Conservation (phyloP, 2,113 vertebrate species). For the Passer montanus region DNA sequence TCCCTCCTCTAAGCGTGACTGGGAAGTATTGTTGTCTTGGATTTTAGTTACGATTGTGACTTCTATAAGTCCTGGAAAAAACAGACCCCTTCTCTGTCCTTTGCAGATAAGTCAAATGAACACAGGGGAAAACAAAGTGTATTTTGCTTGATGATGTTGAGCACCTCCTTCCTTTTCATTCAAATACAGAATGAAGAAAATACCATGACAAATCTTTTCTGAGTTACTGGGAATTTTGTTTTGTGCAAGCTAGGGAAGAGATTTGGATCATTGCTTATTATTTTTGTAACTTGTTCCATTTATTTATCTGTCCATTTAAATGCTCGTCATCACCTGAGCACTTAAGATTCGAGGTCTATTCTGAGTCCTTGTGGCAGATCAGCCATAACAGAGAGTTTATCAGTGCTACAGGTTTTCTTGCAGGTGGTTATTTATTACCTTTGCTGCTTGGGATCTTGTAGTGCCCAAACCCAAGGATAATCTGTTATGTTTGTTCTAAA, state of each 20-base stretch:
- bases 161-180: background rate
- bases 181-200: background rate
- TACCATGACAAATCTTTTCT: background rate
- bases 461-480: background rate
- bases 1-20: background rate
- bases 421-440: background rate
- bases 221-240: background rate
- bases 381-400: background rate
- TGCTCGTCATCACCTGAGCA: background rate
- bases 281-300: background rate
- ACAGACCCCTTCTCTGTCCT: background rate
- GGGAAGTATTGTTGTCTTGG: background rate
- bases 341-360: background rate
- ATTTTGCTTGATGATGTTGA: background rate
- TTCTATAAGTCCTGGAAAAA: background rate
- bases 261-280: background rate
- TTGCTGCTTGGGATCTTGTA: background rate
- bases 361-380: background rate
- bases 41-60: background rate
- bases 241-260: background rate
- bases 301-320: background rate
- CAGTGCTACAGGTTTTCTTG: background rate
- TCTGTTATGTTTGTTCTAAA: background rate
- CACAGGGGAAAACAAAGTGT: background rate
- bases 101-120: background rate